Evolutionary conservation across 2,113 vertebrate species (phyloP).

Genomic region (human): DNA sequence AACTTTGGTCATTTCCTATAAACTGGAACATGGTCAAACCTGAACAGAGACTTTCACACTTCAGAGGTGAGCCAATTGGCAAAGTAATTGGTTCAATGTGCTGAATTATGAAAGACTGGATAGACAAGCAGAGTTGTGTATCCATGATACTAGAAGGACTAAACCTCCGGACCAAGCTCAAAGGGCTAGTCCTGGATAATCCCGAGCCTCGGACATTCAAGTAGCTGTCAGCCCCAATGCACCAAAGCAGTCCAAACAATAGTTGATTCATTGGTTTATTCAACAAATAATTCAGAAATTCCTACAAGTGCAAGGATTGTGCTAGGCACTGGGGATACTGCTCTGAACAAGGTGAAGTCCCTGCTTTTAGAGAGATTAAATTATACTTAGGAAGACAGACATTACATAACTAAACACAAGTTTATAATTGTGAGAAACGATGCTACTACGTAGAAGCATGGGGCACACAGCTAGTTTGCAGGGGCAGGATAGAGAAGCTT

Average conservation of each 20-base stretch:
- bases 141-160: background rate
- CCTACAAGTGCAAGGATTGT: background rate
- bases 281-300: background rate
- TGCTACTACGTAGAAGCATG: background rate
- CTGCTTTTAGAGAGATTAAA: background rate
- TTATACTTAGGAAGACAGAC: background rate
- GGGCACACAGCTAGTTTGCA: background rate
- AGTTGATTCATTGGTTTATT: background rate
- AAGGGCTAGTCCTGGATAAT: background rate
- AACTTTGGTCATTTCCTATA: background rate
- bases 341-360: background rate
- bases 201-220: background rate
- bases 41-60: background rate
- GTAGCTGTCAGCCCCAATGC: background rate
- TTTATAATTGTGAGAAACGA: background rate
- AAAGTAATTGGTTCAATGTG: background rate
- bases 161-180: background rate
- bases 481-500: background rate
- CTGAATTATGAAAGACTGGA: conserved; percentile 1
- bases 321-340: background rate
- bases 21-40: background rate
- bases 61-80: background rate
- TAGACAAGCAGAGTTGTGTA: background rate
- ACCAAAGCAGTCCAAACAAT: background rate
- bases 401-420: background rate